Conservation (phyloP, 1,140 invertebrate genomes). For the Lasaia peninsularis region DNA sequence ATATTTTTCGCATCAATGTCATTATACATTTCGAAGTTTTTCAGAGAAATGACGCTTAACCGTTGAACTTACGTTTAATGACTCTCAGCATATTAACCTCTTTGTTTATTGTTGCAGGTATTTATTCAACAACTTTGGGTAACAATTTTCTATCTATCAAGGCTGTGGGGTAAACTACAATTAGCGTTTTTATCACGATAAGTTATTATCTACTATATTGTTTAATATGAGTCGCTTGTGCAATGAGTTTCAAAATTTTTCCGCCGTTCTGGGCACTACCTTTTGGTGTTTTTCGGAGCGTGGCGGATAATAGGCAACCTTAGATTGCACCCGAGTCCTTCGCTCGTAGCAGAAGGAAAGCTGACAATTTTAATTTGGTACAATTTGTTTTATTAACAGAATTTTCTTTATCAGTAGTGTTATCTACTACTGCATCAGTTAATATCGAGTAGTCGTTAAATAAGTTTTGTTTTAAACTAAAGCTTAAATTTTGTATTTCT, state of each 20-base stretch:
- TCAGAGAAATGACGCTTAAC: constrained; percentile 9
- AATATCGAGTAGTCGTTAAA: no score
- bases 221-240: constrained; percentile 71
- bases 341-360: constrained; percentile 61
- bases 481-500: no score
- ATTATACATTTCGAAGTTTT: background rate
- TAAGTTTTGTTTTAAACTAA: no score
- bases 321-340: constrained; percentile 72
- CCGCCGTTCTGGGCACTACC: constrained; percentile 60
- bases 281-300: constrained; percentile 75
- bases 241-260: constrained; percentile 73
- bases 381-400: background rate
- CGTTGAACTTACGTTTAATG: constrained; percentile 8
- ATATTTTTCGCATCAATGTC: constrained; percentile 43
- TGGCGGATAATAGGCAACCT: constrained; percentile 74
- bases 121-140: constrained; percentile 6
- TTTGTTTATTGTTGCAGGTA: constrained; percentile 59
- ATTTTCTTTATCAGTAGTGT: background rate
- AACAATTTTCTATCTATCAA: constrained; percentile 9
- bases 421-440: no score
- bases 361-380: constrained; percentile 51
- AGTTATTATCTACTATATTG: constrained; percentile 68
- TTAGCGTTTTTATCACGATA: constrained; percentile 70
- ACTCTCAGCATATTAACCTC: constrained; percentile 23
- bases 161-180: constrained; percentile 58